A percentile compares a stretch with the other conserved stretches of the same genome.
phyloP scores from a whole-genome alignment of 2,888 invertebrate species.

The Griposia aprilina region DNA sequence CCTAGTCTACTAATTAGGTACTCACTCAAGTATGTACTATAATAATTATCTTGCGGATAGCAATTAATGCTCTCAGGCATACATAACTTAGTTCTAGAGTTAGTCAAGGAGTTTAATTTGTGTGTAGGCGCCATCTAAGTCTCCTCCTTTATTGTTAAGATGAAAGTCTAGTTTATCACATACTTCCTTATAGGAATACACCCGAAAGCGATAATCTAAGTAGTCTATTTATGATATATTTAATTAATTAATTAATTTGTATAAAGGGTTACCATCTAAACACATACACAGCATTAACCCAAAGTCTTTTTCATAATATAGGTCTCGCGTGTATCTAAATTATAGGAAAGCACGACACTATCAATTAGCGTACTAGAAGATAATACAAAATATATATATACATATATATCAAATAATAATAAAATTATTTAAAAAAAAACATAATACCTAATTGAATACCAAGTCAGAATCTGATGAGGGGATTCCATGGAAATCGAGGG shows the following conservation, averaged over 20 bases:
- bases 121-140: background rate
- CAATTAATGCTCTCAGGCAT: constrained; percentile 26
- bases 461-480: too few species aligned
- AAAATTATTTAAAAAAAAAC: too few species aligned
- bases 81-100: background rate
- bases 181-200: background rate
- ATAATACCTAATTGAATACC: too few species aligned
- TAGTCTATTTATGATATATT: background rate
- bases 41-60: constrained; percentile 17
- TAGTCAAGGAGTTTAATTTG: constrained; percentile 2
- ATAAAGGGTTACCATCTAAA: too few species aligned
- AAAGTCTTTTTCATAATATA: too few species aligned
- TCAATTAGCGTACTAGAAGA: too few species aligned
- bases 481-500: too few species aligned
- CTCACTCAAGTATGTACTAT: constrained; percentile 3
- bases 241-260: background rate
- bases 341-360: too few species aligned
- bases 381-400: too few species aligned
- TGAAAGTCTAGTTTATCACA: background rate
- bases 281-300: too few species aligned
- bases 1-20: constrained; percentile 13
- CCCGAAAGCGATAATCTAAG: background rate
- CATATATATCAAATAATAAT: too few species aligned
- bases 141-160: background rate
- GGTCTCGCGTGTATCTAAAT: too few species aligned